phyloP scores from a whole-genome alignment of 2,888 invertebrate genomes.

The Argyra leucocephala region DNA sequence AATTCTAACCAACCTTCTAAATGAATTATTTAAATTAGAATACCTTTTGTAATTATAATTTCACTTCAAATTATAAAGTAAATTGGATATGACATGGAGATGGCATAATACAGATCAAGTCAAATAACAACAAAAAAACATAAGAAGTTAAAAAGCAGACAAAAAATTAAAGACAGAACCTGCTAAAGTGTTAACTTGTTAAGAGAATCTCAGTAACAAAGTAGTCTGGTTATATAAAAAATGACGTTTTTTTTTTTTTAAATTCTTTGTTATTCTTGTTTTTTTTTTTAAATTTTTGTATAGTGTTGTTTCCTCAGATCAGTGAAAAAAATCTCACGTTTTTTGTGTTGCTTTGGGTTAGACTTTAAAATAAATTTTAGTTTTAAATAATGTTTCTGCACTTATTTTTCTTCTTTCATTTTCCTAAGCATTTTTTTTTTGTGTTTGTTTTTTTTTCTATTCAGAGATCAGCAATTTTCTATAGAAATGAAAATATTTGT shows the following conservation, averaged over 20 bases:
- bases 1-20: no score
- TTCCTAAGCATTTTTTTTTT: no score
- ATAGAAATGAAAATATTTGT: no score
- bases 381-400: not conserved
- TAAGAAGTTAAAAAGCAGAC: not conserved
- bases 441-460: no score
- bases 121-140: not conserved
- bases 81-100: not conserved
- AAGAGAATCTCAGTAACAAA: not conserved
- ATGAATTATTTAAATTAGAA: no score
- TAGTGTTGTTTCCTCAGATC: not conserved
- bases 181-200: slow-evolving; percentile 3
- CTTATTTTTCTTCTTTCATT: not conserved
- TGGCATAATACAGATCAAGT: not conserved
- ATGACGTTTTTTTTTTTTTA: not conserved
- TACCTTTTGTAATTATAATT: no score
- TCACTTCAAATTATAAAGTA: not conserved
- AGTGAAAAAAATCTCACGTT: slow-evolving; percentile 1
- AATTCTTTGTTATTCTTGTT: not conserved
- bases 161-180: not conserved
- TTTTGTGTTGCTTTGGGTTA: not conserved
- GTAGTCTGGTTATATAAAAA: not conserved
- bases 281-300: not conserved
- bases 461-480: no score
- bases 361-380: not conserved